Base-by-base conservation (phyloP, 2,888 invertebrate genomes). In the Nomada fabriciana region DNA sequence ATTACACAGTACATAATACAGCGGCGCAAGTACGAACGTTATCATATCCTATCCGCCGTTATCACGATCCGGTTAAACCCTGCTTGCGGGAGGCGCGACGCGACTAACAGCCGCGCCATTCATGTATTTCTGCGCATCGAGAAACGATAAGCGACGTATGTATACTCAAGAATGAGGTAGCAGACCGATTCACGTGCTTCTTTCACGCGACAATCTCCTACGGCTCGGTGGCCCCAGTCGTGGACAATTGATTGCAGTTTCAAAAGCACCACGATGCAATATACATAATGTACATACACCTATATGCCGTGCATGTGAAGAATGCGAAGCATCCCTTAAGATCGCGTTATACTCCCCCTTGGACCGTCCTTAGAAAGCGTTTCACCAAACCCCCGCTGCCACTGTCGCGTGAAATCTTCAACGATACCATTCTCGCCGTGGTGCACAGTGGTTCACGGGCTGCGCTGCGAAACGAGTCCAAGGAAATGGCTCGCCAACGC, bases 361-460 rank as follows among this genome's bases (percentile, higher is more conserved):
- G 60, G 20, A 5, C 15, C 63, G 42, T 55, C 71, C 77, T 80
- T 80, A 76, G 65, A 79, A 84, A 84, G 69, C 57, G 63, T 75
- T 78, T 73, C 61, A 25, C 61, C 68, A 29, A 50, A 20, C 55
- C 55, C 57, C 64, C 55, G 57, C 70, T 25, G 1, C 0, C 20
- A n/a, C 50, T 23, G 65, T 60, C 73, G 52, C 75, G 59, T 55
- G 76, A 80, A 85, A 86, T 88, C 83, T 77, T 86, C 77, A 75
- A 67, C 84, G 83, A 78, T 70, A 82, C 84, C 80, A 81, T 88
- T 80, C 76, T 69, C 42, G 11, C 20, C 10, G 52, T 25, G 59
- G 64, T 23, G n/a, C 42, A 18, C 36, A 59, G 79, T 23, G 43
- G 69, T 57, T 70, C 79, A 73, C 65, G 75, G 47, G 59, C 43